phyloP scores from a whole-genome alignment of 2,888 invertebrate genomes.

The Amblyteles armatorius region DNA sequence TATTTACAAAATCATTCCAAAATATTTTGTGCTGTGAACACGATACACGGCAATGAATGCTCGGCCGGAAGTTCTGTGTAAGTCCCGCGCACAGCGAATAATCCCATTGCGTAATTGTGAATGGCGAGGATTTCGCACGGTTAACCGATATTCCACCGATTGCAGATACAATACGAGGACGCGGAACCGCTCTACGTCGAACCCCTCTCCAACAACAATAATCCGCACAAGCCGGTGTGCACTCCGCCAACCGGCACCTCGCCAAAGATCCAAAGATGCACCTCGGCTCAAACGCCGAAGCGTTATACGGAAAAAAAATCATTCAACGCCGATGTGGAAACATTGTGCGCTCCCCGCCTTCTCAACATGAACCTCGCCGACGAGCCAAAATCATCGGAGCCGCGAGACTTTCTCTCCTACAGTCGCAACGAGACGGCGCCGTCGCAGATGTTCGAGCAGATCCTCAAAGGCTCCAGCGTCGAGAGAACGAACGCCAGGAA shows the following conservation, averaged over 20 bases:
- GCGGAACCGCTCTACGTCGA: constrained; percentile 73
- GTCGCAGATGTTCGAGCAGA: constrained; percentile 8
- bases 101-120: not conserved
- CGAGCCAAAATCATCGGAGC: not conserved
- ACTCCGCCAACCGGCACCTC: constrained; percentile 42
- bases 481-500: constrained; percentile 42
- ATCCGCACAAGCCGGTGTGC: constrained; percentile 46
- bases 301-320: constrained; percentile 39
- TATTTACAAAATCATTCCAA: too few relatives aligned
- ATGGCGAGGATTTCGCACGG: not conserved
- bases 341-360: not conserved
- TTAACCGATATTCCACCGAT: constrained; percentile 19
- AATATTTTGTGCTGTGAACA: too few relatives aligned
- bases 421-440: constrained; percentile 21
- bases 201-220: constrained; percentile 72
- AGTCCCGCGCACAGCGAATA: too few relatives aligned
- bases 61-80: too few relatives aligned
- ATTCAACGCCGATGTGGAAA: not conserved
- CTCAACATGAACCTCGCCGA: constrained; percentile 45
- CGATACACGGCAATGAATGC: too few relatives aligned
- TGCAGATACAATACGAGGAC: constrained; percentile 77
- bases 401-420: not conserved
- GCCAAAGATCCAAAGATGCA: constrained; percentile 20
- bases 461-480: constrained; percentile 25
- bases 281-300: constrained; percentile 52